Base-by-base conservation (phyloP, 1,140 invertebrate species). In the Meteorus sp. region DNA sequence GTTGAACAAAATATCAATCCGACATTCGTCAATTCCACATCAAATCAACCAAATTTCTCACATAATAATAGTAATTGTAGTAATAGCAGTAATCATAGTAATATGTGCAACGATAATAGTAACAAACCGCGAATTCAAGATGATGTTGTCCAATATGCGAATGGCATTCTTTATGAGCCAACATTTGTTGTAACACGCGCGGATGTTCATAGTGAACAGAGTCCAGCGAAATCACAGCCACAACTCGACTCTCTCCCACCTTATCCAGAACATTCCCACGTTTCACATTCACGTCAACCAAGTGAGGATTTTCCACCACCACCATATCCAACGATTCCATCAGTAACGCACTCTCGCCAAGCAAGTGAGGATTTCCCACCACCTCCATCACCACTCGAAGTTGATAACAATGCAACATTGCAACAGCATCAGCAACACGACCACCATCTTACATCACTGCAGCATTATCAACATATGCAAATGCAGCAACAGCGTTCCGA, bases 321-420 rank as follows among this genome's bases (percentile, higher is more conserved):
- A 3, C 91, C 91, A 0, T 93, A 93, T 74, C 91, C 91, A 0
- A 88, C 87, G 64, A 85, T 89, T 2, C 83, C 87, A 51, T 91
- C 89, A 1, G 86, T 84, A 0, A 84, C 86, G 33, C 91, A 94
- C 71, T 93, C 91, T 1, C 82, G 91, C 55, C 91, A 94, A 75
- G 84, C 89, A 0, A 93, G 91, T 76, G 91, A 93, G 77, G 92
- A 94, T 64, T 94, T 94, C 66, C 92, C 91, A 29, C 91, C 91
- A 15, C 92, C 92, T 25, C 92, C 92, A 1, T 86, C 91, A 0
- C 88, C 89, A 2, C 80, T 91, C 39, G 88, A 91, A n/a, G 41
- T 45, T 58, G 76, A 88, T 64, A 19, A 31, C 76, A 73, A 83
- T 50, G 69, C 81, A 60, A 69, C 73, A n/a, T n/a, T n/a, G 22